Evolutionary conservation across 2,888 invertebrate genomes (phyloP).

Genomic region (Agrotis puta): DNA sequence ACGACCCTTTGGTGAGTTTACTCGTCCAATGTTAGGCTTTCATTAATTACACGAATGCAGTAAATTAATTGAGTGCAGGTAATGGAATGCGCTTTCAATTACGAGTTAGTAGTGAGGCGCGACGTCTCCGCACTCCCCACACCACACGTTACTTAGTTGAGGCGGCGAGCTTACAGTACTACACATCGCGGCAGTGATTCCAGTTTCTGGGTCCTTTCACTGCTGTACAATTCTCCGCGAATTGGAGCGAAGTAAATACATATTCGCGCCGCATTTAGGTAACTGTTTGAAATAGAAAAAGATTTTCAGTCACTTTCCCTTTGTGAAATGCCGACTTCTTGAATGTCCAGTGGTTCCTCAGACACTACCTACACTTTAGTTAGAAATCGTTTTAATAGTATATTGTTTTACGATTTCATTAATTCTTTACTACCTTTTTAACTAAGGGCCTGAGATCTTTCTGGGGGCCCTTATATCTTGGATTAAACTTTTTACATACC

Average conservation of each 20-base stretch:
- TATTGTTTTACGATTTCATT: background rate
- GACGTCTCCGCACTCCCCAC: background rate
- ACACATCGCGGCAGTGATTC: background rate
- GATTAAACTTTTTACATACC: no score
- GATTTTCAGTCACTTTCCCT: background rate
- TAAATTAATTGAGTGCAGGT: no score
- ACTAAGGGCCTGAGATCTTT: no score
- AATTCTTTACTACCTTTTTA: no score
- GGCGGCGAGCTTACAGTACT: background rate
- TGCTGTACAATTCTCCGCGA: background rate
- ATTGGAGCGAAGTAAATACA: slow-evolving; percentile 2
- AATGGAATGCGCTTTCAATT: slow-evolving; percentile 18
- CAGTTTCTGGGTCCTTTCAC: background rate
- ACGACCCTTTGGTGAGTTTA: slow-evolving; percentile 8
- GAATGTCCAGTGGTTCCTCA: background rate
- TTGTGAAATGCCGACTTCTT: background rate
- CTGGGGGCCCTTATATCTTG: no score
- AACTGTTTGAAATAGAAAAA: background rate
- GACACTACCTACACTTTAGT: background rate
- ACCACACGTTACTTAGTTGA: no score
- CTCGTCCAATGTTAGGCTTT: background rate
- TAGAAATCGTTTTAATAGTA: background rate
- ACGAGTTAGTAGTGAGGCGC: slow-evolving; percentile 10
- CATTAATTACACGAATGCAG: background rate
- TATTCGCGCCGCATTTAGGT: background rate